Percentiles rank a stretch among this genome's conserved stretches.
Evolutionary conservation across 1,140 invertebrate species (phyloP).

Genomic region (Wasmannia auropunctata): DNA sequence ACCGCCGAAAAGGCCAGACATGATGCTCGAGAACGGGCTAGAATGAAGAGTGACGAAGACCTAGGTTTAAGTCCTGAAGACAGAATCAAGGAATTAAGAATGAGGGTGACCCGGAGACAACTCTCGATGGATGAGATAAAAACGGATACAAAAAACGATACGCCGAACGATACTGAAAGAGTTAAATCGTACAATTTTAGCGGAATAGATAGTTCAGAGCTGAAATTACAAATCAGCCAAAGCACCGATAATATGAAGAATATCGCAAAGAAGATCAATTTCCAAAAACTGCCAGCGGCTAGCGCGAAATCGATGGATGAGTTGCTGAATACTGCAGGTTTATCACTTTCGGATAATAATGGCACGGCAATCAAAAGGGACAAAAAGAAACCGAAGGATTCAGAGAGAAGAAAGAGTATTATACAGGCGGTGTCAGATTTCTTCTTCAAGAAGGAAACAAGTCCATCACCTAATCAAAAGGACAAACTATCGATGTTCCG

Average conservation of each 20-base stretch:
- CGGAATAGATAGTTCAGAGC: conserved; percentile 60
- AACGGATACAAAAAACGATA: conserved; percentile 74
- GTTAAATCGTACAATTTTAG: conserved; percentile 78
- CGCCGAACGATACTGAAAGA: conserved; percentile 75
- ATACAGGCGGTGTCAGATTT: conserved; percentile 94
- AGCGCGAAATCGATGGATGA: conserved; percentile 83
- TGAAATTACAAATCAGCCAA: conserved; percentile 81
- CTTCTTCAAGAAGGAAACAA: conserved; percentile 88
- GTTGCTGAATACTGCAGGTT: conserved; percentile 67
- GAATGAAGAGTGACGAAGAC: conserved; percentile 90
- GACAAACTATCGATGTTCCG: conserved; percentile 87
- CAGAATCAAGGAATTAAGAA: conserved; percentile 86
- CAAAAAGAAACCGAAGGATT: conserved; percentile 87
- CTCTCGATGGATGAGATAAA: conserved; percentile 80
- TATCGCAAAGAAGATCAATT: conserved; percentile 73
- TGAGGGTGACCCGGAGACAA: conserved; percentile 83
- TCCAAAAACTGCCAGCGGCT: conserved; percentile 67
- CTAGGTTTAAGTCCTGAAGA: conserved; percentile 91
- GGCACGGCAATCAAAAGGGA: conserved; percentile 69
- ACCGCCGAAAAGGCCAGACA: conserved; percentile 88
- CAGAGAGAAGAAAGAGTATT: conserved; percentile 91
- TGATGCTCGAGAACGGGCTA: conserved; percentile 89
- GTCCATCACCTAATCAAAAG: conserved; percentile 80
- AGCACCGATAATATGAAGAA: conserved; percentile 83
- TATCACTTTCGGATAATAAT: conserved; percentile 34